These are phyloP conservation scores for Nylanderia fulva DNA, from an alignment of 1,140 invertebrate species.

Conservation along the genomic window DNA sequence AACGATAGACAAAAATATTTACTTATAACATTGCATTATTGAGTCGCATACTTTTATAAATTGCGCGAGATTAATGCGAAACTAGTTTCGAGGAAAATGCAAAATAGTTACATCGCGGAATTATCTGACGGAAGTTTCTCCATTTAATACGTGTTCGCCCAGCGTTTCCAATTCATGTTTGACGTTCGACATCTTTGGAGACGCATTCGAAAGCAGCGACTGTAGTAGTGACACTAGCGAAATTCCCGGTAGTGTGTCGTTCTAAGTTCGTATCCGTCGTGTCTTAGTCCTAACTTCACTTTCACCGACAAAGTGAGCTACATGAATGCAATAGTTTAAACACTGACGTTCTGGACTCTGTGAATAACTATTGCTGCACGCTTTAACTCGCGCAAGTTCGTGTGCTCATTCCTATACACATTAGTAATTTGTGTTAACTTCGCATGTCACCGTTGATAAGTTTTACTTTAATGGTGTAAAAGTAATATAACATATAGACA, in stretches of 20 bases:
- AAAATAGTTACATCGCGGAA: conserved; percentile 50
- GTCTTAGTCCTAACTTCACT: conserved; percentile 64
- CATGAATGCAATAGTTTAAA: conserved; percentile 60
- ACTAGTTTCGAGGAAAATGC: not conserved
- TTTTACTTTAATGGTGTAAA: conserved; percentile 21
- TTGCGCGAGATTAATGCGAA: not conserved
- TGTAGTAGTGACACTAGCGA: conserved; percentile 53
- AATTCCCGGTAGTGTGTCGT: conserved; percentile 45
- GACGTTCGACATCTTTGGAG: conserved; percentile 55
- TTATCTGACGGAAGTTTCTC: conserved; percentile 44
- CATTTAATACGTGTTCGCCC: conserved; percentile 34
- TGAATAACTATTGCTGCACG: conserved; percentile 51
- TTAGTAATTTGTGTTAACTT: conserved; percentile 57
- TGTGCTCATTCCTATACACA: conserved; percentile 45
- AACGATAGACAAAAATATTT: not conserved
- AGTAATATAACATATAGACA: not conserved
- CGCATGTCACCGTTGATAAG: conserved; percentile 10
- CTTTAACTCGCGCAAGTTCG: conserved; percentile 53
- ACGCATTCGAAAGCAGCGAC: conserved; percentile 53
- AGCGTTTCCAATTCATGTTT: conserved; percentile 53
- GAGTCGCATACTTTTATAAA: not conserved
- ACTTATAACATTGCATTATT: not conserved
- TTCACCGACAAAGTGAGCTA: conserved; percentile 58
- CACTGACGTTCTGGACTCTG: conserved; percentile 18
- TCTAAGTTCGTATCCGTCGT: conserved; percentile 40